Base-by-base conservation (phyloP, 2,797 vertebrate species). In the Synaphobranchus kaupii region DNA sequence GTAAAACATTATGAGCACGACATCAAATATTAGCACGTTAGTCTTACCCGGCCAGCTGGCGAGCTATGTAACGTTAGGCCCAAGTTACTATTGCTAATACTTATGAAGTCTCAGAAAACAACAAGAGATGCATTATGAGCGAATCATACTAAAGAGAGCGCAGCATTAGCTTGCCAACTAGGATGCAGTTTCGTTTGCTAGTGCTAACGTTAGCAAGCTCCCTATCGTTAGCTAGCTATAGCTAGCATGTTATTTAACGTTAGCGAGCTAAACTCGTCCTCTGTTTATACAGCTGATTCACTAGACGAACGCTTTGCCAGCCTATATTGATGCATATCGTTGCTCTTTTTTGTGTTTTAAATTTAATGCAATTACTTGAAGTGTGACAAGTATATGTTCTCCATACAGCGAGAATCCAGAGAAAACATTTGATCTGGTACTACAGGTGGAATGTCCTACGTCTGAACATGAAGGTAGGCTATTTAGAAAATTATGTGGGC, bases 341-440 rank as follows among this genome's bases (percentile, higher is more conserved):
- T 66, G 6, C 15, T 8, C 25, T 8, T 22, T 17, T 73, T 76
- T 20, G 44, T 25, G 39, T 20, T 44, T 66, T 34, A 17, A 22
- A 4, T 84, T 25, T 47, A 85, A 44, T 85, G 58, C 8, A 85
- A 31, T 28, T 22, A 34, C 31, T 60, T 80, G 52, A 44, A 58
- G 84, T n/a, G 47, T 63, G 31, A 56, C 28, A n/a, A 81, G 25
- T 58, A 4, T 10, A 52, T 44, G 22, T 73, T n/a, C 60, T 39
- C 81, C 54, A 93, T 92, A 7, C 91, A 99, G 99, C 94, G 97
- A 99, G 96, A 97, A 97, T 92, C 99, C 99, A 91, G 97, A 97
- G 86, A 97, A 97, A 94, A 98, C 97, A 17, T 98, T 99, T 95
- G 98, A 99, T 95, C 95, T 99, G 95, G 96, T 98, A 63, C 90